Base-by-base conservation (phyloP, 1,140 invertebrate genomes). In the Diploscapter pachys region DNA sequence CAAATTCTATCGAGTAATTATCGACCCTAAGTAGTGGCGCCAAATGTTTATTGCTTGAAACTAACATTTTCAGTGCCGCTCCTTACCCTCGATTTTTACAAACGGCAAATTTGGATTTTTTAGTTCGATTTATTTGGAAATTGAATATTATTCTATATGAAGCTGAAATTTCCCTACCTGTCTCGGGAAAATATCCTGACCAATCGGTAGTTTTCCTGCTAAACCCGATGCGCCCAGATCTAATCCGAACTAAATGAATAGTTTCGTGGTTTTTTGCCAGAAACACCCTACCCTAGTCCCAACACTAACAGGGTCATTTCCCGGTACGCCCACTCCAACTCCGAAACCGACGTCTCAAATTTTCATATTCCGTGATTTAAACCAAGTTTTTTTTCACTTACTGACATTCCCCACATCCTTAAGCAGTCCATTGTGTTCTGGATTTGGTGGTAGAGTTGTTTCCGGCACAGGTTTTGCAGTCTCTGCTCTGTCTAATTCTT, bases 281-380 rank as follows among this genome's bases (percentile, higher is more conserved):
- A 31, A 31, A 31, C 31, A 31, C 31, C 31, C 31, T 31, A 31
- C 31, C 31, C 31, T 31, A 31, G 31, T 31, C 31, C 31, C 75
- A 61, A 77, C 72, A 56, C 50, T 57, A 4, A 78, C 76, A 2
- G 76, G 76, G 63, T 78, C 76, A 65, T 78, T 78, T 52, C 72
- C 72, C 49, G 76, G 76, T 5, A 70, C 65, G 11, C 66, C 72
- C 51, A 78, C 72, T n/a, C 65, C 76, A 31, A 78, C 66, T 54
- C 72, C 72, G 55, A 78, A 78, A 31, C 76, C 76, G 8, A 78
- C 76, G 31, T 75, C 76, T 74, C 13, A n/a, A 74, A 66, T 51
- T 5, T 63, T 55, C 9, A 5, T 6, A 55, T n/a, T 48, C 31
- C 31, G 31, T 31, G 31, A 31, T 31, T 63, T 55, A 31, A 11